A percentile compares a stretch with the other conserved stretches of the same genome.
Conservation (phyloP, 2,888 invertebrate genomes). For the Trachelus troglodyta region DNA sequence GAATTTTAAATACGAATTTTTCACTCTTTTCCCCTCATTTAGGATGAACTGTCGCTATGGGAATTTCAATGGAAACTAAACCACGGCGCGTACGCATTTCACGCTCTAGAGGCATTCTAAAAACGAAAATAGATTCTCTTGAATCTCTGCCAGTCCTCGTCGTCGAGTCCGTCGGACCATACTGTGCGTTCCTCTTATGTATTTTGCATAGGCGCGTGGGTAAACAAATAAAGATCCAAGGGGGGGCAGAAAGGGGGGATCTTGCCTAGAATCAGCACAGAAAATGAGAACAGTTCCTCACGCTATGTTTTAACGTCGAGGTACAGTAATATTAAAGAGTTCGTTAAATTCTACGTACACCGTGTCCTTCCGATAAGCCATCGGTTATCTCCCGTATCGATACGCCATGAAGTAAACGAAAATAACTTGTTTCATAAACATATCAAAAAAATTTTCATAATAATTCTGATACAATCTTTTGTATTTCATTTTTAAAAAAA, state of each 20-base stretch:
- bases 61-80: not conserved
- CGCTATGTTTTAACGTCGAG: not conserved
- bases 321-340: not conserved
- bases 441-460: no score
- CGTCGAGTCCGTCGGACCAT: not conserved
- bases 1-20: not conserved
- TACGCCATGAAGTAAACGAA: no score
- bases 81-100: no score
- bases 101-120: not conserved
- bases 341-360: not conserved
- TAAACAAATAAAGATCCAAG: not conserved
- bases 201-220: slow-evolving; percentile 5
- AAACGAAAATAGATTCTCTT: slow-evolving; percentile 50
- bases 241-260: no score
- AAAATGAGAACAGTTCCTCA: not conserved
- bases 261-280: not conserved
- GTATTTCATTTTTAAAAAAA: no score
- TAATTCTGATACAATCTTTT: no score
- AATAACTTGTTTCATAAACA: no score
- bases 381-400: no score
- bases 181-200: not conserved
- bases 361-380: no score
- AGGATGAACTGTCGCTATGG: not conserved
- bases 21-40: not conserved
- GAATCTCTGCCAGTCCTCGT: slow-evolving; percentile 49